Evolutionary conservation across 2,113 vertebrate genomes (phyloP), one percentile per base, ranked within the genome.

Genomic region (Forbesichthys agassizii): DNA sequence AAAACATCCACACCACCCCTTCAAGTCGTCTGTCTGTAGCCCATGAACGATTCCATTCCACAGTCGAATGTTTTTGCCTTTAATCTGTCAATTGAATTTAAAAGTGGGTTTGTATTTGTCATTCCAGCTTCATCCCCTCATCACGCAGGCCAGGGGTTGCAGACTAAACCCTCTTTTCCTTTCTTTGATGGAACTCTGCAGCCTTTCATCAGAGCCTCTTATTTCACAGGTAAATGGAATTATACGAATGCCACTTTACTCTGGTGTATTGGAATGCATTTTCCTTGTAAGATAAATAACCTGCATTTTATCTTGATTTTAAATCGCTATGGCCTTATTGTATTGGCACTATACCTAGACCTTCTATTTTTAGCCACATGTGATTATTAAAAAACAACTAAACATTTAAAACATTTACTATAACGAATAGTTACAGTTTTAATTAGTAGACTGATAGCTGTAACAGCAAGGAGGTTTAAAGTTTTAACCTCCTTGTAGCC

Each of bases 191-290:
- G 93, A 33, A 94, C 92, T 51, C 95, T 98, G 71, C 96, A 96
- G 78, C 98, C 96, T 10, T 96, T 98, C 81, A 88, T 97, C 91
- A 91, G 96, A 83, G 94, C 96, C 0, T 95, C 97, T 0, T 98
- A 95, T 76, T 95, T 98, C 75, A 94, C 97, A 94, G 96, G 97
- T 98, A 87, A 73, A 94, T 92, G 27, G 60, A 51, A 1, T 20
- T 1, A n/a, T 0, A 18, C 9, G 18, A 33, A 1, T 66, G 8
- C 27, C 36, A 42, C 36, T 42, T 42, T 42, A 42, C 36, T 42
- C 36, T 42, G 7, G 27, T 27, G 27, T 27, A 27, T 27, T 27
- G 27, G 36, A 8, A 42, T 42, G 36, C 36, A 8, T 42, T 42
- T 42, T 42, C 36, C 36, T 42, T 42, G 7, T 42, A 42, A 42